Conservation (phyloP, 37 sponge, comb jelly and placozoan species). For the Spongia lamella region DNA sequence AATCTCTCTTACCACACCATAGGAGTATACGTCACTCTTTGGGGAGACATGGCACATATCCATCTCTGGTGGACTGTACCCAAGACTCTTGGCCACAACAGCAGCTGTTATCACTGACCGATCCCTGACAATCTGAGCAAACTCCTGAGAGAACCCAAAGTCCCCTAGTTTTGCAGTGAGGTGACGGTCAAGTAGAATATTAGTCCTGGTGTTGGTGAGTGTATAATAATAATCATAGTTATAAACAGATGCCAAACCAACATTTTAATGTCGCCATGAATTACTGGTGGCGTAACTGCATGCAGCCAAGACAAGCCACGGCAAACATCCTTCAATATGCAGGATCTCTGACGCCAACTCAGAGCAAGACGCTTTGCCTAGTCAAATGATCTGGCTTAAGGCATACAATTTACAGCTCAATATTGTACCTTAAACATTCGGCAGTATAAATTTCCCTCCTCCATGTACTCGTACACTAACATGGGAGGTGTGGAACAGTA, state of each 20-base stretch:
- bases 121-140: not conserved
- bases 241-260: not conserved
- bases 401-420: too few relatives aligned
- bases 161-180: constrained; percentile 21
- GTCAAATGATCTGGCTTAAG: too few relatives aligned
- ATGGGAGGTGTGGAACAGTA: too few relatives aligned
- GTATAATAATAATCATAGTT: not conserved
- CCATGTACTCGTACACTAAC: too few relatives aligned
- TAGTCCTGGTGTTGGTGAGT: not conserved
- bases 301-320: constrained; percentile 20
- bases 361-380: too few relatives aligned
- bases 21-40: constrained; percentile 24
- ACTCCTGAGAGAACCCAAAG: constrained; percentile 18
- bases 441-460: too few relatives aligned
- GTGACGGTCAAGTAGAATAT: constrained; percentile 8
- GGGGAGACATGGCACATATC: not conserved
- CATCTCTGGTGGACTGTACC: constrained; percentile 23
- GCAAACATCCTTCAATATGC: constrained; percentile 10
- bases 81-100: not conserved
- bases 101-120: not conserved
- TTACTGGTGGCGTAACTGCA: constrained; percentile 13
- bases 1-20: constrained; percentile 12
- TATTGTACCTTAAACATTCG: too few relatives aligned
- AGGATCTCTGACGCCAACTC: not conserved
- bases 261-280: constrained; percentile 39